Conservation (phyloP, 2,797 vertebrate genomes). For the Bradypodion pumilum region DNA sequence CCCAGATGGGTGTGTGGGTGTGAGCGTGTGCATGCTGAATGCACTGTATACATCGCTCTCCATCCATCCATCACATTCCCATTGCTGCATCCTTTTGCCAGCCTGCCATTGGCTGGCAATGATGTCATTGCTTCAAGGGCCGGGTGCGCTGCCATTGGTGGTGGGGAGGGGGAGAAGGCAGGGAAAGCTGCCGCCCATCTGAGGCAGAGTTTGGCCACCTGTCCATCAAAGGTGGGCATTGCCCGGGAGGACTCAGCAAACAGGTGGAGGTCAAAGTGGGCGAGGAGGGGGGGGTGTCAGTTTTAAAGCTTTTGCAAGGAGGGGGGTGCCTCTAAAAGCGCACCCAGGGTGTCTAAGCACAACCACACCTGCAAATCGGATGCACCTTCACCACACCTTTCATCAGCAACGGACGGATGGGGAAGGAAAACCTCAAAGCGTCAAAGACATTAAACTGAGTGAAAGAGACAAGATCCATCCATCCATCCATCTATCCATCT, state of each 20-base stretch:
- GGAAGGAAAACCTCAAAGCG: neutral
- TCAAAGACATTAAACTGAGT: neutral
- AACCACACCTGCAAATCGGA: neutral
- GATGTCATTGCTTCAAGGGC: constrained; percentile 92
- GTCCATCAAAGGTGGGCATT: neutral
- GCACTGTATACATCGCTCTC: constrained; percentile 57
- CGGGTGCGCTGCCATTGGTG: constrained; percentile 83
- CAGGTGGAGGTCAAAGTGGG: constrained; percentile 57
- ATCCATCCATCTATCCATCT: neutral
- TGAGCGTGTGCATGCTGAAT: constrained; percentile 3
- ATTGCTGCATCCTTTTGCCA: constrained; percentile 83
- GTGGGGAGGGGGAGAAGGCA: constrained; percentile 69
- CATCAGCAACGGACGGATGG: neutral
- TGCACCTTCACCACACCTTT: neutral
- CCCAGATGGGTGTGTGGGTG: constrained; percentile 5
- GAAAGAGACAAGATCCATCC: neutral
- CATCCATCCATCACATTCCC: constrained; percentile 64
- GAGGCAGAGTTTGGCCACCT: constrained; percentile 80
- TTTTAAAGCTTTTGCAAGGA: neutral
- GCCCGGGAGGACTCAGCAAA: constrained; percentile 37
- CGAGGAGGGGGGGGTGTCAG: constrained; percentile 42
- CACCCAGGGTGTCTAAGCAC: neutral
- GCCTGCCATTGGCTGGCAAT: constrained; percentile 89
- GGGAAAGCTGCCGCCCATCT: constrained; percentile 86
- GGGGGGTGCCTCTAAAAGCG: neutral